Evolutionary conservation across 1,140 invertebrate species (phyloP), one percentile per base, ranked within the genome.

Genomic region (Heliconius nattereri): DNA sequence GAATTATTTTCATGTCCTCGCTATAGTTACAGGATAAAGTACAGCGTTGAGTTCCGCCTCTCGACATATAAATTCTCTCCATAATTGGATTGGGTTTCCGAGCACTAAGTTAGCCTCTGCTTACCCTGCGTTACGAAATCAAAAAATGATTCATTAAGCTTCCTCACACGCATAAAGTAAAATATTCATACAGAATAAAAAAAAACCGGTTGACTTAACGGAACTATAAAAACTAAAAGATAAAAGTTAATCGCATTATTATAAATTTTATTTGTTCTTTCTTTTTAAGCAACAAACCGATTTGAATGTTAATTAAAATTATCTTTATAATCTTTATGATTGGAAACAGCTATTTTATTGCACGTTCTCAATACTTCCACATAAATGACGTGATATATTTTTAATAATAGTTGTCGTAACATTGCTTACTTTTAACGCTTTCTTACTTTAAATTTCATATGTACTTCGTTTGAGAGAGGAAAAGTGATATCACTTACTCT

Each of bases 221-320:
- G 26, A 26, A n/a, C 23, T 29, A 16, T 29, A 66, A 66, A 66
- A 66, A 66, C 26, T 66, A 13, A 66, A 29, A 66, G 60, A 66
- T 66, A 26, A 26, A 66, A 29, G 9, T 66, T 66, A 29, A 66
- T 66, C 60, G 60, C 60, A 66, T 66, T 66, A 66, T 29, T 66
- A 66, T 66, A 66, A 66, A 66, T 29, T 66, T 66, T 66, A 66
- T 66, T 66, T 66, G 60, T 66, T 26, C 60, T 66, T 66, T n/a
- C 60, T 66, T 29, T 66, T 29, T 26, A 11, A 60, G 23, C n/a
- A 29, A 66, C 19, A 66, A 66, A 66, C 11, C 26, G 9, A 16
- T 29, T 26, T 66, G 29, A 66, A 1, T 29, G 13, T 66, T 29
- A 66, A 66, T 66, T 66, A 66, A 66, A 66, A 66, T 66, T 26